Evolutionary conservation across 2,888 invertebrate species (phyloP).

Genomic region (Machimus atricapillus): DNA sequence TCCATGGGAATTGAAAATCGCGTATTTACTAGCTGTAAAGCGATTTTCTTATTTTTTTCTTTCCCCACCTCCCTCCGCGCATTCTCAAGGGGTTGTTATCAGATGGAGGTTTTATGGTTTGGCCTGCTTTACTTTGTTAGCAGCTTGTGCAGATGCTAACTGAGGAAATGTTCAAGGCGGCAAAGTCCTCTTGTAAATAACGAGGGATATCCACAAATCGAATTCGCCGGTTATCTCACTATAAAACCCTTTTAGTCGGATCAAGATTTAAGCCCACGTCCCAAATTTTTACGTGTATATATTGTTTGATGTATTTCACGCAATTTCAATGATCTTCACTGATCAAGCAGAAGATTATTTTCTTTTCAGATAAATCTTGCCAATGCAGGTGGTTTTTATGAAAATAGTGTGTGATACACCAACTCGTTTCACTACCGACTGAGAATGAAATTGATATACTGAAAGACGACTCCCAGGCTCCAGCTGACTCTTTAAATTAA

Average conservation of each 20-base stretch:
- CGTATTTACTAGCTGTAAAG: constrained; percentile 20
- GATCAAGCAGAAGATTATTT: neutral
- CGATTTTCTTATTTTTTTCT: neutral
- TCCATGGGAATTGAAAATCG: constrained; percentile 35
- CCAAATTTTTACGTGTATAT: neutral
- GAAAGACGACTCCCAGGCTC: neutral
- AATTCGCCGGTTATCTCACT: neutral
- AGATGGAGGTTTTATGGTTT: constrained; percentile 32
- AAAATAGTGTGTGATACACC: neutral
- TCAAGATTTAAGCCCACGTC: neutral
- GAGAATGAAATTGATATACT: neutral
- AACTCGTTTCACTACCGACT: neutral
- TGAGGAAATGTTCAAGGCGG: constrained; percentile 13
- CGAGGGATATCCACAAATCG: neutral
- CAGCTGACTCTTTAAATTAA: neutral
- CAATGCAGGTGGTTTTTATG: neutral
- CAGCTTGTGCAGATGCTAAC: constrained; percentile 35
- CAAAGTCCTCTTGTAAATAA: constrained; percentile 1
- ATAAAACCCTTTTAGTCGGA: neutral
- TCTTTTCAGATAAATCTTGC: neutral
- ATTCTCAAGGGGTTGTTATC: constrained; percentile 35
- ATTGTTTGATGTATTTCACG: neutral
- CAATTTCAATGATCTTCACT: neutral
- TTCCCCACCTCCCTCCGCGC: neutral
- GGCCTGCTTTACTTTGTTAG: constrained; percentile 22